Conservation (phyloP, 2,113 vertebrate species). For the Capreolus pygargus region DNA sequence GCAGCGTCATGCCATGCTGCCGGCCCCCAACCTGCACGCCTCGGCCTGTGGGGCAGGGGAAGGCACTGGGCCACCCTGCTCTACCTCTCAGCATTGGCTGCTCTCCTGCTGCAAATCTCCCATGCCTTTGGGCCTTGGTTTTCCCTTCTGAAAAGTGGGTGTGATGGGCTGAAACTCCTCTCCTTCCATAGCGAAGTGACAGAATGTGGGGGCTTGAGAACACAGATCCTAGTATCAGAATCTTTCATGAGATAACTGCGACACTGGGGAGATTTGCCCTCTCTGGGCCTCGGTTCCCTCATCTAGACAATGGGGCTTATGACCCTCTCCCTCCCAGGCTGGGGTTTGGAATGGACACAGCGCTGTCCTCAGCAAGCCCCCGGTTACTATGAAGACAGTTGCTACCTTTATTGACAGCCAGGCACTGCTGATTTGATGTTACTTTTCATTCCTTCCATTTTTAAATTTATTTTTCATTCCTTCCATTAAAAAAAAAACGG, state of each 20-base stretch:
- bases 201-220: not conserved
- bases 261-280: accelerated
- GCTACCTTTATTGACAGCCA: not conserved
- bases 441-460: not conserved
- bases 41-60: too few species aligned
- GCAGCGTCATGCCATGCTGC: accelerated
- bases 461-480: not conserved
- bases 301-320: not conserved
- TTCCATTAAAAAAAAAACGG: not conserved
- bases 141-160: not conserved
- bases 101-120: not conserved
- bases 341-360: not conserved
- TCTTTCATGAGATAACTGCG: not conserved
- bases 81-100: not conserved
- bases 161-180: not conserved
- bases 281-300: not conserved
- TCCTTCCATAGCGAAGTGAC: not conserved
- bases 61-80: not conserved
- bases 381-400: too few species aligned
- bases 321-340: not conserved
- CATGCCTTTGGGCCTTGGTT: not conserved
- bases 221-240: not conserved
- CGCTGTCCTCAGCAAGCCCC: not conserved
- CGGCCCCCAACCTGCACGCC: too few species aligned
- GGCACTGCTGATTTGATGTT: not conserved